Evolutionary conservation across 2,888 invertebrate genomes (phyloP), one percentile per base, ranked within the genome.

Genomic region (Crepidodera aurea): DNA sequence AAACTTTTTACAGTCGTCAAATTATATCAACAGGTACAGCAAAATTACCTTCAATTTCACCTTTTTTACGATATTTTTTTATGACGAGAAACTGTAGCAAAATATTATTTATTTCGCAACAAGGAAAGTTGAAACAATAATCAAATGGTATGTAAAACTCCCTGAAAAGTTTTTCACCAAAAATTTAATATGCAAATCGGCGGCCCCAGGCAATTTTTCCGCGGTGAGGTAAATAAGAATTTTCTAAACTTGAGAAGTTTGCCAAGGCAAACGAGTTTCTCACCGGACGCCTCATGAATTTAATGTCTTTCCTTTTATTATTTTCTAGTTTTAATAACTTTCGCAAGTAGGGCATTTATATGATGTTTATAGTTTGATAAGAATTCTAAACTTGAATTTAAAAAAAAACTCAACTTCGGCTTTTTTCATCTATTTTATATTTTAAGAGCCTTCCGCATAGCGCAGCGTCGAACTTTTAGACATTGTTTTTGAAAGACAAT

Each of bases 101-200:
- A 60, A 46, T 37, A 53, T 42, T 37, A 46, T 60, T 60, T 60
- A 60, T 48, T 56, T 48, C 40, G 10, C 46, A 56, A 56, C 56
- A 56, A 56, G 44, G 51, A 51, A 59, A 59, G 59, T 59, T 51
- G 51, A 42, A 59, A 59, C 59, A 59, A 59, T 59, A 59, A 59
- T 59, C 59, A 59, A 61, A 61, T 61, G 55, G 39, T 56, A 61
- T 61, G 61, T 61, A 51, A 56, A 56, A 61, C 42, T 44, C 27
- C 32, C 48, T 50, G 44, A 34, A 61, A 55, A 61, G 25, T 55
- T 55, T 54, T 61, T 51, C 48, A 32, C 54, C 59, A 46, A 63
- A 60, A 60, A 63, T 60, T 63, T 63, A 60, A 60, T 63, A 63
- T 63, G 63, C 58, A 63, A 63, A 63, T 63, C 60, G 50, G 53